A percentile compares a stretch with the other conserved stretches of the same genome.
These are phyloP conservation scores for Amorpha juglandis DNA, from an alignment of 2,888 invertebrate species.

Conservation along the genomic window DNA sequence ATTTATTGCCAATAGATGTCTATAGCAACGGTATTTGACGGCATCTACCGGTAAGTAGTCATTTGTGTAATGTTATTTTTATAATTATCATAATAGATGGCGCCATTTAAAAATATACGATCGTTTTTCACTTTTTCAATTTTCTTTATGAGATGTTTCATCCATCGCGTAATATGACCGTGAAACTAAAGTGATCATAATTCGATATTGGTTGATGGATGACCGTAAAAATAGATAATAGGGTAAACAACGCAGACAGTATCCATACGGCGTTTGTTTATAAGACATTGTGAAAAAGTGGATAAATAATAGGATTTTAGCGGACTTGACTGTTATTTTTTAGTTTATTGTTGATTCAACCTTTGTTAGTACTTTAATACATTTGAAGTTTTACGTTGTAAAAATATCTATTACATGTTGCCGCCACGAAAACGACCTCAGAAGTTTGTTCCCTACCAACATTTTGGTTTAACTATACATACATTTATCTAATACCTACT, in stretches of 20 bases:
- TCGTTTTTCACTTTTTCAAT: constrained; percentile 1
- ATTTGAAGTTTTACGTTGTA: constrained; percentile 15
- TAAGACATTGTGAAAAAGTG: constrained; percentile 30
- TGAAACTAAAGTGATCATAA: constrained; percentile 29
- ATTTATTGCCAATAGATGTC: constrained; percentile 31
- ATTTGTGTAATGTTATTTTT: neutral
- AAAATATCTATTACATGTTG: constrained; percentile 7
- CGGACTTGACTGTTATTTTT: constrained; percentile 26
- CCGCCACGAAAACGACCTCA: neutral
- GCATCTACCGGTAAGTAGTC: constrained; percentile 40
- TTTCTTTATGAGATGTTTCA: constrained; percentile 22
- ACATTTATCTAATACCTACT: no score
- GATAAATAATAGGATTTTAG: constrained; percentile 28
- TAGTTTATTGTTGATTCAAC: constrained; percentile 28
- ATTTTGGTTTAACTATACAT: neutral
- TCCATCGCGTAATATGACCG: constrained; percentile 25
- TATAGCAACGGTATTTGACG: constrained; percentile 18
- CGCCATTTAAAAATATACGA: neutral
- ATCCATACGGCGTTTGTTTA: constrained; percentile 32
- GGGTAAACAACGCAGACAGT: constrained; percentile 28
- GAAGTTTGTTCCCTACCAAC: neutral
- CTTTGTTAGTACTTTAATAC: constrained; percentile 23
- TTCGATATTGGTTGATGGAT: constrained; percentile 31
- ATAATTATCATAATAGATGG: constrained; percentile 24
- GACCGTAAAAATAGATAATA: constrained; percentile 30